phyloP scores from a whole-genome alignment of 2,888 invertebrate species.

The Portevinia maculata region DNA sequence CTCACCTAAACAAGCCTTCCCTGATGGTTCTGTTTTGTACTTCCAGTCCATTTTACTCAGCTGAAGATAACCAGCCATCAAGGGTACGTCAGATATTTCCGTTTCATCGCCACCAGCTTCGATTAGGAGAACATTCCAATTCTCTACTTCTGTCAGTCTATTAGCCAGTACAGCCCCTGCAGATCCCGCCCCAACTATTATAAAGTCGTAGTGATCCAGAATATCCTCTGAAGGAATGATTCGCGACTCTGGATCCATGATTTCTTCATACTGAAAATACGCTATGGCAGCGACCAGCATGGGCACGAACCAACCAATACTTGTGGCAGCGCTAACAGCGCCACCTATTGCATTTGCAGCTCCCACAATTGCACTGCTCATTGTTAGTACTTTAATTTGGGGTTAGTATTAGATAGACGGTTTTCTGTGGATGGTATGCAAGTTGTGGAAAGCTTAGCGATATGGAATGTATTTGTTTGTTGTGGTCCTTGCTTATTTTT shows the following conservation, averaged over 20 bases:
- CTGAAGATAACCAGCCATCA: conserved; percentile 93
- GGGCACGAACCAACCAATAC: conserved; percentile 91
- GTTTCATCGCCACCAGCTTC: conserved; percentile 96
- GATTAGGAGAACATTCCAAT: conserved; percentile 91
- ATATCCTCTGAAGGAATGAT: conserved; percentile 87
- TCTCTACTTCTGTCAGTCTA: conserved; percentile 89
- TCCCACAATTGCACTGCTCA: conserved; percentile 87
- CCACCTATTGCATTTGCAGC: conserved; percentile 87
- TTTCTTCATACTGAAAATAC: conserved; percentile 94
- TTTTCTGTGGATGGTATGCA: conserved; percentile 10
- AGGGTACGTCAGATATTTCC: conserved; percentile 94
- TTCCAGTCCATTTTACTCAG: conserved; percentile 95
- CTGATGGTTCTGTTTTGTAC: conserved; percentile 95
- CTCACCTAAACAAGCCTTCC: conserved; percentile 90
- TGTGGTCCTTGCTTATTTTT: conserved; percentile 27
- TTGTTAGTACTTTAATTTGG: conserved; percentile 45
- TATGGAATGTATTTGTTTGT: neutral
- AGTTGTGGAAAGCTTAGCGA: neutral
- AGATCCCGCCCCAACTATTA: conserved; percentile 93
- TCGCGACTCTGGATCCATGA: conserved; percentile 91
- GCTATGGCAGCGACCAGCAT: conserved; percentile 93
- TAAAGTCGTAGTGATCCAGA: conserved; percentile 89
- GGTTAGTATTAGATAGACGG: neutral
- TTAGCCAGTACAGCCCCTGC: conserved; percentile 95
- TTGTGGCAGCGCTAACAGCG: conserved; percentile 87